These are phyloP conservation scores for Carpatolechia fugitivella DNA, from an alignment of 2,888 invertebrate genomes.

Conservation along the genomic window DNA sequence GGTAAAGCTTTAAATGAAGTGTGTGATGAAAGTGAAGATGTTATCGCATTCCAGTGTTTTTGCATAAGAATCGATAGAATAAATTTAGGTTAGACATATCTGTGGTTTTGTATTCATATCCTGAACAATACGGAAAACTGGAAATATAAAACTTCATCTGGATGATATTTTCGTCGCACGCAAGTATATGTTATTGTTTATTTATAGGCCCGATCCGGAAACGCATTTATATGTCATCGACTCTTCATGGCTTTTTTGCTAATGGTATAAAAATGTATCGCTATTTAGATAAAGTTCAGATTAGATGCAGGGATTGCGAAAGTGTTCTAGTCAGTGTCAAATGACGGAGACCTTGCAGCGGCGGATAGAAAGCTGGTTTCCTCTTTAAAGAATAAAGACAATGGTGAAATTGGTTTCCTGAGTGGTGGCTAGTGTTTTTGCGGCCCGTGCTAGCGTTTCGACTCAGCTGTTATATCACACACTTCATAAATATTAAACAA, in stretches of 20 bases:
- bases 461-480: slow-evolving; percentile 6
- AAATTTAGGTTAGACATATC: slow-evolving; percentile 76
- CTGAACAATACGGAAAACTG: slow-evolving; percentile 57
- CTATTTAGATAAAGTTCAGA: slow-evolving; percentile 52
- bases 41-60: slow-evolving; percentile 70
- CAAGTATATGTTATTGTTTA: slow-evolving; percentile 68
- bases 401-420: slow-evolving; percentile 65
- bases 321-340: slow-evolving; percentile 55
- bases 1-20: slow-evolving; percentile 33
- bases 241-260: slow-evolving; percentile 57
- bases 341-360: slow-evolving; percentile 68
- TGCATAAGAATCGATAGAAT: slow-evolving; percentile 77
- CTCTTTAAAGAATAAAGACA: slow-evolving; percentile 50
- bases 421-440: slow-evolving; percentile 23
- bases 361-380: slow-evolving; percentile 65
- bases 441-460: slow-evolving; percentile 1
- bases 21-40: slow-evolving; percentile 43
- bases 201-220: slow-evolving; percentile 71
- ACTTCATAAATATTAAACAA: slow-evolving; percentile 8
- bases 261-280: slow-evolving; percentile 50
- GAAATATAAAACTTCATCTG: slow-evolving; percentile 51
- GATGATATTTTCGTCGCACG: slow-evolving; percentile 48
- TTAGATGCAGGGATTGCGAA: slow-evolving; percentile 63
- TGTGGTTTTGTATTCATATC: slow-evolving; percentile 62
- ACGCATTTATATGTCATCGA: slow-evolving; percentile 70